Evolutionary conservation across 2,113 vertebrate genomes (phyloP).

Genomic region (Datnioides undecimradiatus): DNA sequence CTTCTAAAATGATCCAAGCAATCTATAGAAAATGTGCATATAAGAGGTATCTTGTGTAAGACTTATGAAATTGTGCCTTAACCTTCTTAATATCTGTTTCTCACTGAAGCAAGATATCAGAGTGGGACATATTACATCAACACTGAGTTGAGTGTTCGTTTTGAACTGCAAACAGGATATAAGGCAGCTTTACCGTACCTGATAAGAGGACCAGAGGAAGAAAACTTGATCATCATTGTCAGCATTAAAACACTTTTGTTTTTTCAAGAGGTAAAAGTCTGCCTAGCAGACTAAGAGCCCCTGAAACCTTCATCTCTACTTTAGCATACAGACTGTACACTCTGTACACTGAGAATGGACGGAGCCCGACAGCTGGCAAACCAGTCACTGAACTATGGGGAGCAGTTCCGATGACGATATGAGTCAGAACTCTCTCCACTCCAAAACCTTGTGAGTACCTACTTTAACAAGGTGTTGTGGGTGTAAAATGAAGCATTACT

Average conservation of each 20-base stretch:
- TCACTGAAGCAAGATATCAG: background rate
- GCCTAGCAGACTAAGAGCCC: background rate
- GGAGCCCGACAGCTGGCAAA: constrained; percentile 48
- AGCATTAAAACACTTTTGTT: background rate
- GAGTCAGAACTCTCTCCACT: constrained; percentile 15
- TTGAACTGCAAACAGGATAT: background rate
- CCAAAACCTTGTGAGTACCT: background rate
- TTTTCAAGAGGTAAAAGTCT: constrained; percentile 3
- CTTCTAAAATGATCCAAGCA: background rate
- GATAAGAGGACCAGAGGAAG: background rate
- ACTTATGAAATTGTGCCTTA: background rate
- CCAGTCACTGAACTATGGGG: constrained; percentile 40
- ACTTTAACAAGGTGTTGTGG: background rate
- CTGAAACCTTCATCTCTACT: background rate
- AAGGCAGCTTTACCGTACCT: background rate
- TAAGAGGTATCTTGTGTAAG: background rate
- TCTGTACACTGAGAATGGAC: constrained; percentile 23
- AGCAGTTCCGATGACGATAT: constrained; percentile 26
- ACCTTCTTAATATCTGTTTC: background rate
- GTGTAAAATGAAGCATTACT: constrained; percentile 2
- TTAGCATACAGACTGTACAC: constrained; percentile 6
- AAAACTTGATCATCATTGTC: background rate
- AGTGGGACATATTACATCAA: background rate
- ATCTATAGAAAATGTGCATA: background rate
- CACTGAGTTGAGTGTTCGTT: too few relatives aligned